Conservation (phyloP, 2,797 vertebrate species). For the Cossypha niveicapilla region DNA sequence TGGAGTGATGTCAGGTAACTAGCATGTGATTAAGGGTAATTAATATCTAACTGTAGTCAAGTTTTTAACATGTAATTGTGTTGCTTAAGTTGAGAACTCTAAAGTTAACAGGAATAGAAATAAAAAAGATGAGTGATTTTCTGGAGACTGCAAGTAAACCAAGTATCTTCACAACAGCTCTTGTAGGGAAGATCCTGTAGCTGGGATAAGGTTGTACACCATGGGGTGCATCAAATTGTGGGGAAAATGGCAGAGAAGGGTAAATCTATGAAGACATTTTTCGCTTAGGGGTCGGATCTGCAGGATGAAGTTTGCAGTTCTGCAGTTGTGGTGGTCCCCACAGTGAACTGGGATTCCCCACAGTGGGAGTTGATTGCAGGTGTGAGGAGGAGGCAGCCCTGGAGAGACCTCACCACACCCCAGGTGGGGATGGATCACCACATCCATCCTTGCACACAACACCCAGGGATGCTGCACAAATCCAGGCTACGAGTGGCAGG, state of each 20-base stretch:
- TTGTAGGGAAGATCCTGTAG: background rate
- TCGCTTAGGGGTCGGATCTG: background rate
- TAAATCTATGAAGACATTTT: background rate
- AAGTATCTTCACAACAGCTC: background rate
- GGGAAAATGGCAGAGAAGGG: background rate
- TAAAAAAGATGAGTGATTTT: background rate
- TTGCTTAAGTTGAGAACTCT: background rate
- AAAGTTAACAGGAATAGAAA: background rate
- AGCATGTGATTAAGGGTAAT: background rate
- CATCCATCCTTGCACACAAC: accelerated
- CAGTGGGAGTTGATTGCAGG: accelerated
- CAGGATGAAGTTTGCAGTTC: background rate
- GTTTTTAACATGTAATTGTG: background rate
- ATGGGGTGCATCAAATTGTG: background rate
- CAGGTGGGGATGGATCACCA: background rate
- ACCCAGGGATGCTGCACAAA: background rate
- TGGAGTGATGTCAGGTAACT: background rate
- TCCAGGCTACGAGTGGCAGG: accelerated
- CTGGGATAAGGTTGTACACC: background rate
- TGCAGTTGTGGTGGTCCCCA: background rate
- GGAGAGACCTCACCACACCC: background rate
- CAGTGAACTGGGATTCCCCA: accelerated
- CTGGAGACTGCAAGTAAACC: background rate
- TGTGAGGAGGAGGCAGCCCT: background rate
- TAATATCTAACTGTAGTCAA: background rate